Evolutionary conservation across 2,888 invertebrate genomes (phyloP), one percentile per base, ranked within the genome.

Genomic region (Lycia hirtaria): DNA sequence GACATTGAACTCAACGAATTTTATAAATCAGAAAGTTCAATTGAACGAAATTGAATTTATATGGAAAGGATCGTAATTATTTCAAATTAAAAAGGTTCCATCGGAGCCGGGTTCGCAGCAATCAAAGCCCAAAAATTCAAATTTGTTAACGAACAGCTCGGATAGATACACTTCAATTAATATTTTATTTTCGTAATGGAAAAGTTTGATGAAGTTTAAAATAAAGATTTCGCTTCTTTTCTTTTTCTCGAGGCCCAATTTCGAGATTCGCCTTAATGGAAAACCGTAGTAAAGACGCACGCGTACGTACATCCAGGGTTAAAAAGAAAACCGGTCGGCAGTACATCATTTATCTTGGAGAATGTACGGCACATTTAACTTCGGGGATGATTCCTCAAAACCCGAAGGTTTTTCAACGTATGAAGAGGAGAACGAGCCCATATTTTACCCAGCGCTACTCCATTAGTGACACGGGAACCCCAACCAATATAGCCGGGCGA

Each of bases 401-500:
- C 81, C 76, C 76, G 73, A 81, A 76, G 75, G 75, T 84, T 84
- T 85, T 84, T 81, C 81, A 83, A 76, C 79, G 81, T 76, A 82
- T 82, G 81, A 76, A 80, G 80, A 76, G 80, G 77, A 80, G 81
- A 80, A 82, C 81, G 80, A 79, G 78, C 77, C 83, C 87, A 87
- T 90, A 90, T 90, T 88, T 90, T 86, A 88, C 79, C 80, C 77
- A 81, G 68, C 82, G 81, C 78, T 81, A 84, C 85, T 88, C 88
- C 87, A 90, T 91, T 90, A 90, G 88, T 77, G 85, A 83, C 81
- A 82, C 79, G 80, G 80, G 82, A 80, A 80, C 89, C 87, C 89
- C 83, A 82, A 85, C 83, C 85, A 83, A 88, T 85, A 85, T 82
- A 75, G 86, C 83, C 58, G 81, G 81, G 85, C 68, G 85, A 87